Conservation (phyloP, 2,888 invertebrate genomes). For the Dicycla oo region DNA sequence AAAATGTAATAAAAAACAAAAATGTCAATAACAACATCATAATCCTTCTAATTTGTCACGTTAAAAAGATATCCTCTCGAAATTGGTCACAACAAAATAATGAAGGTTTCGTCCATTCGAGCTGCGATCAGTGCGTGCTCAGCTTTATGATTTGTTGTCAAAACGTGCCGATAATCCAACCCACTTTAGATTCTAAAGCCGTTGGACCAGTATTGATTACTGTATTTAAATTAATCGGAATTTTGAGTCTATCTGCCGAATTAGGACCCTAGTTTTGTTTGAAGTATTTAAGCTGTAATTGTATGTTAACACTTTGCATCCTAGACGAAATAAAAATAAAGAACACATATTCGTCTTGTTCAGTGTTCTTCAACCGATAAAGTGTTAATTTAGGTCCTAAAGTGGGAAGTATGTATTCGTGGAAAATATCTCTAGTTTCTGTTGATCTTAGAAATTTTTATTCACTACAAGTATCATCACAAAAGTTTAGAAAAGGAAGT, state of each 20-base stretch:
- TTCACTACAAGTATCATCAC: no score
- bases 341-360: no score
- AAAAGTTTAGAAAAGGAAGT: not conserved
- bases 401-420: not conserved
- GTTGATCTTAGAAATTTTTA: not conserved
- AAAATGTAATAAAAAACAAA: not conserved
- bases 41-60: constrained; percentile 4
- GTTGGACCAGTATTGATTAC: constrained; percentile 35
- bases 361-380: not conserved
- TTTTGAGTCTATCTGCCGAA: constrained; percentile 10
- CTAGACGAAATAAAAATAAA: no score
- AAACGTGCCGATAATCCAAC: constrained; percentile 26
- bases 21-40: not conserved
- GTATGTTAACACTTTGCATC: not conserved
- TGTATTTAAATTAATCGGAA: constrained; percentile 27
- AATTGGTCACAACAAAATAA: constrained; percentile 37
- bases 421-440: not conserved
- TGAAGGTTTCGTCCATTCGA: not conserved
- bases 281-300: not conserved
- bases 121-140: constrained; percentile 34
- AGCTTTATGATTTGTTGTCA: constrained; percentile 35
- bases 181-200: constrained; percentile 35
- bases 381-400: not conserved
- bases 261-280: not conserved
- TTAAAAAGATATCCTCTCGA: constrained; percentile 8